Conservation (phyloP, 2,797 vertebrate species). For the Coreius guichenoti region DNA sequence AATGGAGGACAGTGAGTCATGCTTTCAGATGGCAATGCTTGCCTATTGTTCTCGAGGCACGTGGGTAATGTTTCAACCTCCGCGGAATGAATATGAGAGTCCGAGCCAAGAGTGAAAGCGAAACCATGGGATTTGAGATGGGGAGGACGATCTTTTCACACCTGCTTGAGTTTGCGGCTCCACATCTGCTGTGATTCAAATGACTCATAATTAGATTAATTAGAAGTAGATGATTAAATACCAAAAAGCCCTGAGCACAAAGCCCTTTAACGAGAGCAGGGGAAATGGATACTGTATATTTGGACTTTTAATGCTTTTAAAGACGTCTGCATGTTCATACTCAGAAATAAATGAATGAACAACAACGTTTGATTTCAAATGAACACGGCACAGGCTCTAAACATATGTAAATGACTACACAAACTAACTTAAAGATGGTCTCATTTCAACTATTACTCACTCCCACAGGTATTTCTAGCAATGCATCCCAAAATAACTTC, state of each 20-base stretch:
- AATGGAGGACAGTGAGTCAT: conserved; percentile 51
- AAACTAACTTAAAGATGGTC: conserved; percentile 70
- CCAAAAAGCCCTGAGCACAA: conserved; percentile 15
- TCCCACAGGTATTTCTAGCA: conserved; percentile 83
- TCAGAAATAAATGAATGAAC: conserved; percentile 13
- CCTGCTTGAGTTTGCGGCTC: conserved; percentile 9
- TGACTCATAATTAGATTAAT: conserved; percentile 33
- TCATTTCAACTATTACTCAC: conserved; percentile 79
- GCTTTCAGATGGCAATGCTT: conserved; percentile 10
- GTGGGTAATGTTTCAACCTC: conserved; percentile 46
- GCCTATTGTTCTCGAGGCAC: conserved; percentile 49
- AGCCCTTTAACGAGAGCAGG: neutral
- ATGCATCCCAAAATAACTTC: conserved; percentile 82
- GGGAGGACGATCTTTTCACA: conserved; percentile 27
- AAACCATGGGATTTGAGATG: conserved; percentile 46
- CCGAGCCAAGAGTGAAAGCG: conserved; percentile 46
- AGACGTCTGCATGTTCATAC: neutral
- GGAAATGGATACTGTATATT: neutral
- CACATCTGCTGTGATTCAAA: conserved; percentile 37
- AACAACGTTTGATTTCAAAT: neutral
- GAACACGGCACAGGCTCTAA: neutral
- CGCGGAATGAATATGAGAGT: conserved; percentile 18
- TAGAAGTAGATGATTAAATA: conserved; percentile 29
- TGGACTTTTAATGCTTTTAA: neutral
- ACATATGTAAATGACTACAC: conserved; percentile 31